Percentiles rank a stretch among this genome's conserved stretches.
Evolutionary conservation across 2,888 invertebrate genomes (phyloP).

Genomic region (Nomada flava): DNA sequence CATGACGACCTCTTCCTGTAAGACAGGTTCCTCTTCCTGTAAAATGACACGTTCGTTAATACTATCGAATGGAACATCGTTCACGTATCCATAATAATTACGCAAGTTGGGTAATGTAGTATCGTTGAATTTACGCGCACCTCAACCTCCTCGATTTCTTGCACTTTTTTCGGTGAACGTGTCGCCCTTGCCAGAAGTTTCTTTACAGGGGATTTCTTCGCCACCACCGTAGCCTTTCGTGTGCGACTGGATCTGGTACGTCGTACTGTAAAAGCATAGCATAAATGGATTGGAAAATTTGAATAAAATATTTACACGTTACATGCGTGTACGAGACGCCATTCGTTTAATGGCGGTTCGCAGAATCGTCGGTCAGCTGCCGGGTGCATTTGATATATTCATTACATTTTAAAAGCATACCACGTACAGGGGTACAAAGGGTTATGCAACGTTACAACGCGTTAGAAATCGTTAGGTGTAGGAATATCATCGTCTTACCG

Average conservation of each 20-base stretch:
- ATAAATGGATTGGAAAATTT: constrained; percentile 1
- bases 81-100: background rate
- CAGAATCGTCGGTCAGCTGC: constrained; percentile 27
- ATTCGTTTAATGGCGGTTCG: constrained; percentile 78
- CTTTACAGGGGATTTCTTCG: constrained; percentile 79
- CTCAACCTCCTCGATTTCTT: constrained; percentile 76
- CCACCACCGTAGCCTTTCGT: constrained; percentile 76
- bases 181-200: constrained; percentile 77
- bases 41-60: background rate
- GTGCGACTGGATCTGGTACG: constrained; percentile 87
- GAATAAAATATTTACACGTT: constrained; percentile 56
- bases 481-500: constrained; percentile 70
- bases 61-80: background rate
- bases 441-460: background rate
- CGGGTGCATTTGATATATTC: constrained; percentile 28
- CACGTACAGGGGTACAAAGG: background rate
- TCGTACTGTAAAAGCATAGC: constrained; percentile 81
- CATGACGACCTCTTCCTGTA: constrained; percentile 67
- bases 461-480: constrained; percentile 13
- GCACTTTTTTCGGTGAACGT: constrained; percentile 73
- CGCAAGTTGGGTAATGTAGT: background rate
- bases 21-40: constrained; percentile 69
- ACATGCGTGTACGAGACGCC: constrained; percentile 66
- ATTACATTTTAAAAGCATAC: background rate
- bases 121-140: constrained; percentile 63